Evolutionary conservation across 2,888 invertebrate genomes (phyloP).

Genomic region (Zelleria hepariella): DNA sequence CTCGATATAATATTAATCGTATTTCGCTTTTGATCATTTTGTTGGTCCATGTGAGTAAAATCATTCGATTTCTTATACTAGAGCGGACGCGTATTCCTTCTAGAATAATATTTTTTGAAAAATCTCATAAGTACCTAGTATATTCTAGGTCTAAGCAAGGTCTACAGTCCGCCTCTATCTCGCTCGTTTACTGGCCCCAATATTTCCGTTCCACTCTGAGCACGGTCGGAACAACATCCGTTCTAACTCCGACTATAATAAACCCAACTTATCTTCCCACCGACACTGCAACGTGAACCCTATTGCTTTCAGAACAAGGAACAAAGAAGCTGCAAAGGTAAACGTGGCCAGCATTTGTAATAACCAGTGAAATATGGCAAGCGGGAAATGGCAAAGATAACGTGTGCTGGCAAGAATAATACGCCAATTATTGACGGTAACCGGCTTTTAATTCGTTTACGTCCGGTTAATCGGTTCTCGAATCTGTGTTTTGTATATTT

Average conservation of each 20-base stretch:
- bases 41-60: no score
- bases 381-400: background rate
- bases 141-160: background rate
- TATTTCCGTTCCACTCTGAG: background rate
- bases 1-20: no score
- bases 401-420: background rate
- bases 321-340: background rate
- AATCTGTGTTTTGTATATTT: background rate
- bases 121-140: no score
- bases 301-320: background rate
- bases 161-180: background rate
- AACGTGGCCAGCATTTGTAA: background rate
- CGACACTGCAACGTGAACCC: background rate
- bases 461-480: background rate
- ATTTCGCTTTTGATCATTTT: no score
- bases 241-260: background rate
- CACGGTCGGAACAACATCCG: conserved; percentile 3
- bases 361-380: background rate
- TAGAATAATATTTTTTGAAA: no score
- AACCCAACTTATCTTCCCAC: background rate
- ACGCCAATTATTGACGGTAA: background rate
- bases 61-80: no score
- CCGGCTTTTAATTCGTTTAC: background rate
- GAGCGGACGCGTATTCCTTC: no score
- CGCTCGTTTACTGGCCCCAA: background rate